Base-by-base conservation (phyloP, 2,797 vertebrate genomes). In the Naso thynnoides region DNA sequence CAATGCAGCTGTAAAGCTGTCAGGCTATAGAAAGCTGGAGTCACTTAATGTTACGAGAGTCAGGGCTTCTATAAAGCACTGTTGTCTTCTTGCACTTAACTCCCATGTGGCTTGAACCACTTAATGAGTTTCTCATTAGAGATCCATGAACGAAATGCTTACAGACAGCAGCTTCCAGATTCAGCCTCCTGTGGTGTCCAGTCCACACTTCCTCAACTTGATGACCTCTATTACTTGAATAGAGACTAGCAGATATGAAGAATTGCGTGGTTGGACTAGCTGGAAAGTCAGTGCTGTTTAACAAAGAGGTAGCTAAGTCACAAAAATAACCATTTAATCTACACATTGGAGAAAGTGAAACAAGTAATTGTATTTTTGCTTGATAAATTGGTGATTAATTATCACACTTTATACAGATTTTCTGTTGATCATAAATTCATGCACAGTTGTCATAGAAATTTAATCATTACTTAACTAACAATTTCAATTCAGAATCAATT, bases 1-100 rank as follows among this genome's bases (percentile, higher is more conserved):
- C 88, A 88, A 73, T 77, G 69, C 73, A 39, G 60, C 73, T 42
- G 52, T 93, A 92, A 93, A 92, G 77, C 79, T 76, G 86, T 89
- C 91, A 87, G 72, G 38, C 81, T 48, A 68, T 70, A 80, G 76
- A 91, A 86, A 84, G 86, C 81, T 38, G 47, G 61, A 81, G 87
- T 88, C 85, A 79, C 72, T 91, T 89, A 79, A 89, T 83, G 79
- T 87, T 90, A 47, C n/a, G 1, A 67, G 73, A 79, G 73, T 75
- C 76, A 15, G 63, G 49, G 39, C 65, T 76, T 89, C 71, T 73
- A 31, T 70, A 76, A 81, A 73, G 53, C 72, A 70, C 76, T 64
- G 39, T 76, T 79, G 71, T 83, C 70, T 83, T 60, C 50, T 58
- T 82, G 65, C 66, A 76, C 83, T 83, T 83, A 5, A 65, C 79